Percentiles rank a stretch among this genome's conserved stretches.
phyloP scores from a whole-genome alignment of 2,113 vertebrate species.

The Nerophis lumbriciformis region DNA sequence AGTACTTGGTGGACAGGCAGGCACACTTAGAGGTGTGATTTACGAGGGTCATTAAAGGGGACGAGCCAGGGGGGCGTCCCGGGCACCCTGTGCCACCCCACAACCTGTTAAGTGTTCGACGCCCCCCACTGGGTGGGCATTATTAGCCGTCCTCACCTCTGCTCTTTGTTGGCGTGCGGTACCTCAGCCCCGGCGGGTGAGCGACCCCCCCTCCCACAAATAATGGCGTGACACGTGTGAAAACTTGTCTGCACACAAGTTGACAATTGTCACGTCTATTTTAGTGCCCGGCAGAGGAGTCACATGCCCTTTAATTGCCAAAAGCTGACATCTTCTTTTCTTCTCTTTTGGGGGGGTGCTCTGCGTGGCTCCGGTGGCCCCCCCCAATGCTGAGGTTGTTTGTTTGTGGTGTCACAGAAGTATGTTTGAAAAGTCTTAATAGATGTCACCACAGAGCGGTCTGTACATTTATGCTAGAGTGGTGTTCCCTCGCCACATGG shows the following conservation, averaged over 20 bases:
- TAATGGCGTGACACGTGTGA: conserved; percentile 67
- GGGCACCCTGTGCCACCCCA: conserved; percentile 52
- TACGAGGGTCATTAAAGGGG: conserved; percentile 70
- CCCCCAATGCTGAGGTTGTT: not conserved
- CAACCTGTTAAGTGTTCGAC: conserved; percentile 42
- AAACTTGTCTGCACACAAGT: conserved; percentile 67
- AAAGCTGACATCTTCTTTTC: conserved; percentile 29
- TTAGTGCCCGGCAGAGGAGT: conserved; percentile 54
- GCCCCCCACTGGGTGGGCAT: conserved; percentile 51
- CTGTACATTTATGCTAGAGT: no score
- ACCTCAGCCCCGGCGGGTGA: conserved; percentile 23
- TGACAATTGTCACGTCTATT: conserved; percentile 74
- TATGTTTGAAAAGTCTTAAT: no score
- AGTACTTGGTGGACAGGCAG: conserved; percentile 28
- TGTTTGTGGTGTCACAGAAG: not conserved
- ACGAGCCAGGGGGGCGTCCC: conserved; percentile 62
- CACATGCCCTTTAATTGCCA: conserved; percentile 45
- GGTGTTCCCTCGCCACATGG: no score
- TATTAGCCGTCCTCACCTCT: conserved; percentile 63
- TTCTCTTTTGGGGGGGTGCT: not conserved
- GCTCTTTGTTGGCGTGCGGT: conserved; percentile 63
- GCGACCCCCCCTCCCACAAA: conserved; percentile 40
- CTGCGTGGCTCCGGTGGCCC: not conserved
- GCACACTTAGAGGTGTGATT: conserved; percentile 76
- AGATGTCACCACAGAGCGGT: no score